Evolutionary conservation across 2,113 vertebrate species (phyloP).

Genomic region (Castor canadensis): DNA sequence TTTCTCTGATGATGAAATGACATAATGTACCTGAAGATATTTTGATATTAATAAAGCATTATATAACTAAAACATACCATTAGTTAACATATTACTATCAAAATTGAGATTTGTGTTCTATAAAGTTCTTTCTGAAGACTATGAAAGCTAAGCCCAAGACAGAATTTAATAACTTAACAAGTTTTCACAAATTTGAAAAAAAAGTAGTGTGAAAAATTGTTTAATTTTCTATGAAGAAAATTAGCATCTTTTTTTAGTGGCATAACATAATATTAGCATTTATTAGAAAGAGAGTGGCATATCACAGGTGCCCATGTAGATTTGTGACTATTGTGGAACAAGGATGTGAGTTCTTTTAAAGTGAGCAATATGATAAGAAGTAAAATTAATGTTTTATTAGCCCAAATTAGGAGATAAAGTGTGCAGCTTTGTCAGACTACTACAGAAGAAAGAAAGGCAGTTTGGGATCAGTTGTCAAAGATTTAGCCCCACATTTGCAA

Average conservation of each 20-base stretch:
- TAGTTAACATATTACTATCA: background rate
- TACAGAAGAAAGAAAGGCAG: too few relatives aligned
- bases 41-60: background rate
- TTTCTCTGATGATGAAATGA: background rate
- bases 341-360: background rate
- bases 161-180: slow-evolving; percentile 12
- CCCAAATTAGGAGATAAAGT: background rate
- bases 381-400: background rate
- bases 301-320: background rate
- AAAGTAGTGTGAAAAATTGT: background rate
- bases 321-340: background rate
- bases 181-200: background rate
- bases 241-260: background rate
- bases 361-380: background rate
- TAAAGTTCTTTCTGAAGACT: background rate
- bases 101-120: background rate
- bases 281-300: background rate
- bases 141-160: background rate
- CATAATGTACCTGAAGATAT: background rate
- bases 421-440: too few relatives aligned
- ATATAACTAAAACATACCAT: background rate
- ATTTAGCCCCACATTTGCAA: too few relatives aligned
- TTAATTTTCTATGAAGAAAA: background rate
- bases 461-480: too few relatives aligned
- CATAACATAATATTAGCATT: background rate